These are phyloP conservation scores for Poeciliopsis presidionis DNA, from an alignment of 2,797 vertebrate genomes.

Conservation along the genomic window DNA sequence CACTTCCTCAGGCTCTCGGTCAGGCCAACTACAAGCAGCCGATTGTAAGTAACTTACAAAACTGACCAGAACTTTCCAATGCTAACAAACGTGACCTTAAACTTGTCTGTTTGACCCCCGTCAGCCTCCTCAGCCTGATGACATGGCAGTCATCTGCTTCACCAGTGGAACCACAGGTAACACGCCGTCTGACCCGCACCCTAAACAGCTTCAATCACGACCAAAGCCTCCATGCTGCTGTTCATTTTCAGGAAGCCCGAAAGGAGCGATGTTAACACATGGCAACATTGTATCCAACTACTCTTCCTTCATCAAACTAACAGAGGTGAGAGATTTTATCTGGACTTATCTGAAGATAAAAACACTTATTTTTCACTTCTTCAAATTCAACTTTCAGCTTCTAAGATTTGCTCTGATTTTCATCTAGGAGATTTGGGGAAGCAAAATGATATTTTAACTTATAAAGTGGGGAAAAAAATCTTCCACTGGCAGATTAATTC, in stretches of 20 bases:
- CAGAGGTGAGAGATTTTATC: conserved; percentile 79
- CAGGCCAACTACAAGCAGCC: conserved; percentile 68
- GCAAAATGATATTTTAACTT: background rate
- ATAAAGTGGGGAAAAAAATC: no score
- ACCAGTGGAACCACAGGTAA: conserved; percentile 93
- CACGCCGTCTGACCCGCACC: background rate
- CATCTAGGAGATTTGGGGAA: background rate
- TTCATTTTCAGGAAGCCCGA: conserved; percentile 85
- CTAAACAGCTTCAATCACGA: background rate
- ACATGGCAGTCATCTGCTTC: conserved; percentile 90
- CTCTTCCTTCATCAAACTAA: conserved; percentile 89
- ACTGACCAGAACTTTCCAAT: background rate
- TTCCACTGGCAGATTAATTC: no score
- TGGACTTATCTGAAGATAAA: background rate
- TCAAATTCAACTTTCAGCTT: background rate
- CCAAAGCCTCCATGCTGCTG: background rate
- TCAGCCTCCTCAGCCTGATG: conserved; percentile 86
- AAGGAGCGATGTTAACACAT: conserved; percentile 93
- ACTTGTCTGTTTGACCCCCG: background rate
- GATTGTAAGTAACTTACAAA: conserved; percentile 60
- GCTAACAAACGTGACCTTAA: background rate
- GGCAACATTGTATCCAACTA: conserved; percentile 91
- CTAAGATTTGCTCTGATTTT: background rate
- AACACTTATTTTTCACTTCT: background rate
- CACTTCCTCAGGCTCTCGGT: conserved; percentile 69